Evolutionary conservation across 2,888 invertebrate genomes (phyloP), one percentile per base, ranked within the genome.

Genomic region (Orthosia gothica): DNA sequence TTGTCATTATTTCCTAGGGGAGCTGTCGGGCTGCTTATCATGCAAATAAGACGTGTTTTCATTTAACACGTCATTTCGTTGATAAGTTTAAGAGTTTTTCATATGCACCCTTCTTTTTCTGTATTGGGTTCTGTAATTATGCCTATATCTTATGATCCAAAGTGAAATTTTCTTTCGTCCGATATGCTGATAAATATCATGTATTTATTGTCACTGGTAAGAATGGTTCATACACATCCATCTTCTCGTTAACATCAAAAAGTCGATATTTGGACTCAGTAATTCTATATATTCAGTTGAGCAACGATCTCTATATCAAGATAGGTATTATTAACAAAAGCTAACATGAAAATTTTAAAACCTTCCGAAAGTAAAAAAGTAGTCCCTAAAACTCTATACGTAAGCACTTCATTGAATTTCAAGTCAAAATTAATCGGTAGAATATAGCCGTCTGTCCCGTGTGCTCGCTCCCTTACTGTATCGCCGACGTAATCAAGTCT

Each of bases 401-500:
- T n/a, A 68, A 77, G 52, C 40, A 40, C 26, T 50, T 26, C 40
- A 68, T 52, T 50, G 67, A 5, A 83, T 80, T 72, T 20, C 47
- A 23, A 67, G 66, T 70, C 69, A 57, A 52, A 72, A 74, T 75
- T 66, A 64, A 79, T 65, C 45, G 13, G 54, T 67, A 55, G 47
- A 64, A 73, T 86, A 68, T 70, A 66, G 32, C 65, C 59, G 67
- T 70, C 54, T 54, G 59, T 62, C 61, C 54, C 54, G 62, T 85
- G 79, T 75, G 75, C 54, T 18, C 50, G 18, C 75, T 57, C 81
- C 82, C 81, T 86, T 77, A 83, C 65, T 86, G 74, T 78, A 83
- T 79, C 82, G 79, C 61, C 69, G 70, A 52, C 65, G 84, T 91
- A 91, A 90, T 91, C 90, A 91, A 90, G 88, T 88, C 86, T 85